Base-by-base conservation (phyloP, 2,888 invertebrate species). In the Parnassius glacialis region DNA sequence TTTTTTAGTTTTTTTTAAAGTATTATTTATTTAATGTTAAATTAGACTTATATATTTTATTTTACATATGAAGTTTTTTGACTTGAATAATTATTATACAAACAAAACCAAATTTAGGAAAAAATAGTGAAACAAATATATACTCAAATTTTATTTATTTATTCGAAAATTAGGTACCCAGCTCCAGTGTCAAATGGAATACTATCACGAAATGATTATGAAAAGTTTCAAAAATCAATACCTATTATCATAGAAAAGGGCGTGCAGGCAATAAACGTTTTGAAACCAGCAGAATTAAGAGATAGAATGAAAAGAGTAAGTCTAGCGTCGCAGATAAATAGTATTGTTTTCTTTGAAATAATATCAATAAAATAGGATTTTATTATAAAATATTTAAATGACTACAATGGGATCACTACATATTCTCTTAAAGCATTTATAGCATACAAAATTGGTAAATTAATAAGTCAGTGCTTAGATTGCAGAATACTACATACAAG, bases 401-500 rank as follows among this genome's bases (percentile, higher is more conserved):
- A 11, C 3, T 34, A 7, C 7, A 7, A 34, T 7, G 7, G 5
- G 34, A 34, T 34, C 34, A 34, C 34, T 34, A 34, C 7, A 34
- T 1, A 43, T 43, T 43, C 10, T 43, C 10, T 43, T 11, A 43
- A 43, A 34, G 34, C 9, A 45, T n/a, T 7, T 12, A 45, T 12
- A 45, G 45, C 7, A 7, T 7, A 12, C 7, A n/a, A n/a, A 45
- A n/a, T 45, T 3, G 12, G 2, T 45, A 45, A 45, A n/a, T 12
- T 45, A 45, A 12, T 45, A n/a, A 12, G n/a, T n/a, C 45, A 7
- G 45, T 7, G 12, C 3, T 44, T 65, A 95, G 95, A 93, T 94
- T 2, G 80, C 96, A 62, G 95, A 97, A 74, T 96, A 96, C 81
- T 97, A 96, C 85, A 95, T 96, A 1, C 94, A 95, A 0, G 93